Evolutionary conservation across 2,113 vertebrate species (phyloP), one percentile per base, ranked within the genome.

Genomic region (Callipepla californica): DNA sequence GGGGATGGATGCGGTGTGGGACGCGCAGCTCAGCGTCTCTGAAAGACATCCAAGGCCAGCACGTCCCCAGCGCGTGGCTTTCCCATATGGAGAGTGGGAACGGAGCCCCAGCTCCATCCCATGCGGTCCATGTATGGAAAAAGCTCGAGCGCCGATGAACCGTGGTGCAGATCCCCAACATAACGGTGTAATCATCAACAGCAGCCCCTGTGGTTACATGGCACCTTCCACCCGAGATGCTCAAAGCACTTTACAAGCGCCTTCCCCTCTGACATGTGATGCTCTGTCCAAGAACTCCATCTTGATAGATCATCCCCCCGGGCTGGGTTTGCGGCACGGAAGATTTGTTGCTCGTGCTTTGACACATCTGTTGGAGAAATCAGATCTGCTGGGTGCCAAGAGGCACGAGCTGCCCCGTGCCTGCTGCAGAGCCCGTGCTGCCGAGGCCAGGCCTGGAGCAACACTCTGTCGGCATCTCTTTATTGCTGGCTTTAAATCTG

Each of bases 131-230:
- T 90, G 96, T 90, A 93, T 85, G 92, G 96, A 32, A 93, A 93
- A 92, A 89, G 67, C 62, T 85, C 0, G 3, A 81, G 80, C 2
- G 9, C 83, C 40, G 48, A 61, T 22, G 84, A 67, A 50, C 53
- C 58, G 1, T 25, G 62, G 90, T 1, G 3, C 81, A 80, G 91
- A 59, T 90, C 89, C 91, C 80, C 78, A 17, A 0, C 58, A 4
- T 45, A 92, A 91, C 18, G 45, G 67, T 48, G 67, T 7, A 50
- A 66, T 95, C 92, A 96, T 92, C 86, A 89, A 87, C 86, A 95
- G 25, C 95, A 94, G 91, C 80, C 78, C 58, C 92, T 69, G 73
- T 32, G 86, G 68, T 67, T 80, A 13, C 5, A 13, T 5, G 68
- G 78, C 68, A 92, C 74, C 90, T 87, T 92, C 87, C 53, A 67